Evolutionary conservation across 2,113 vertebrate species (phyloP).

Genomic region (Xiphophorus maculatus): DNA sequence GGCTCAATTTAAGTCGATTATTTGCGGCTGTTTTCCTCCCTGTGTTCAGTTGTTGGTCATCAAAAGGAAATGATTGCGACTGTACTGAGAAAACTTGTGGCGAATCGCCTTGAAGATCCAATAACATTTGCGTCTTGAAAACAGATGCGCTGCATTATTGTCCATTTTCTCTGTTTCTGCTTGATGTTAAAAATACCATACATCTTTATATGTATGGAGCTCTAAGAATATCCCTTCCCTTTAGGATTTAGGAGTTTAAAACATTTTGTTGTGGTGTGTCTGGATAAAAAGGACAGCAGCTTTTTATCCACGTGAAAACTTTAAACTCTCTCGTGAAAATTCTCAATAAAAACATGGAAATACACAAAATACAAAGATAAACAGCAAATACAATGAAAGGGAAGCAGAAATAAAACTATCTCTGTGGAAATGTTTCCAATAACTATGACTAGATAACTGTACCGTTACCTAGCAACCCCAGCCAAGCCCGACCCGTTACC

Average conservation of each 20-base stretch:
- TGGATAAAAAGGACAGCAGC: not conserved
- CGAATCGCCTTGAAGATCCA: conserved; percentile 38
- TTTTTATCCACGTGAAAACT: not conserved
- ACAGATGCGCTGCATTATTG: not conserved
- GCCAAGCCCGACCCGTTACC: too few relatives aligned
- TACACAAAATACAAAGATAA: too few relatives aligned
- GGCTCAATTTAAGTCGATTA: conserved; percentile 50
- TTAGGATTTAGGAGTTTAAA: too few relatives aligned
- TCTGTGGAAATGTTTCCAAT: too few relatives aligned
- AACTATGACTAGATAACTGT: too few relatives aligned
- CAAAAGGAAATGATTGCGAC: conserved; percentile 32
- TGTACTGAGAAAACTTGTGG: conserved; percentile 6
- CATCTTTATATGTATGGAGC: too few relatives aligned
- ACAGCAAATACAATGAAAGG: too few relatives aligned
- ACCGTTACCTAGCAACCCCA: too few relatives aligned
- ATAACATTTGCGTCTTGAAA: conserved; percentile 27
- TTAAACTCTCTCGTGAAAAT: not conserved
- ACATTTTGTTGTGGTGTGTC: too few relatives aligned
- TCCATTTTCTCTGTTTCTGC: not conserved
- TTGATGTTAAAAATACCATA: not conserved
- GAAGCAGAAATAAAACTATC: too few relatives aligned
- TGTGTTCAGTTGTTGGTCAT: conserved; percentile 5
- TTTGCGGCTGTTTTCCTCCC: conserved; percentile 25
- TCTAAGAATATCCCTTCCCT: too few relatives aligned
- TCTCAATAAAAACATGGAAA: not conserved